phyloP scores from a whole-genome alignment of 2,888 invertebrate genomes.

The Drosophila putrida region DNA sequence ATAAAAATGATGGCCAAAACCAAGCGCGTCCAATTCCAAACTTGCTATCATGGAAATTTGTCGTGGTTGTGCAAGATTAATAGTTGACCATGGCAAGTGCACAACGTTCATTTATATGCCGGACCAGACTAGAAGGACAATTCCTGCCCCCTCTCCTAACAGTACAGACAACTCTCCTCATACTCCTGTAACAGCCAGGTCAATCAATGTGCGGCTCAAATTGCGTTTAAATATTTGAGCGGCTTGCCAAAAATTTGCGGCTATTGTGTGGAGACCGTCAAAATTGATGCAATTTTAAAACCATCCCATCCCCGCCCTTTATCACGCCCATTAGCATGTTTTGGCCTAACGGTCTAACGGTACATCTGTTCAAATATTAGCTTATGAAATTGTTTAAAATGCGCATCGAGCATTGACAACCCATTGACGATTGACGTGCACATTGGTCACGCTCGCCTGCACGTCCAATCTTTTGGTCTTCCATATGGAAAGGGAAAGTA shows the following conservation, averaged over 20 bases:
- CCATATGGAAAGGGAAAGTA: constrained; percentile 3
- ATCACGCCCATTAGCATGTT: constrained; percentile 19
- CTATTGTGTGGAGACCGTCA: constrained; percentile 46
- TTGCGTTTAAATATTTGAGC: constrained; percentile 61
- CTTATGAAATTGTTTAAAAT: constrained; percentile 78
- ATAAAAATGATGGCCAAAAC: constrained; percentile 64
- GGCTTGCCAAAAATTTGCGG: constrained; percentile 65
- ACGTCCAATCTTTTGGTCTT: constrained; percentile 13
- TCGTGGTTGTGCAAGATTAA: constrained; percentile 65
- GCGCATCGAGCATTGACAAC: constrained; percentile 56
- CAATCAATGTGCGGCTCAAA: constrained; percentile 39
- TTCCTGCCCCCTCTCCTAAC: neutral
- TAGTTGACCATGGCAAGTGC: constrained; percentile 51
- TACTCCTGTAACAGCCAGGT: constrained; percentile 6
- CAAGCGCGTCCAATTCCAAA: constrained; percentile 45
- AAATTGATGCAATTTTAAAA: constrained; percentile 73
- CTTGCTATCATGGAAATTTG: constrained; percentile 54
- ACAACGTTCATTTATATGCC: constrained; percentile 60
- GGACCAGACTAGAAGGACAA: constrained; percentile 30
- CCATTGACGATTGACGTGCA: constrained; percentile 53
- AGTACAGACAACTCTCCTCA: neutral
- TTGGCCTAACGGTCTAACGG: constrained; percentile 19
- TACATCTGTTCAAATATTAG: constrained; percentile 77
- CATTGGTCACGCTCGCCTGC: constrained; percentile 65
- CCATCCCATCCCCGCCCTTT: constrained; percentile 5